Evolutionary conservation across 1,140 invertebrate genomes (phyloP), one percentile per base, ranked within the genome.

Genomic region (Gonatopus flavifemur): DNA sequence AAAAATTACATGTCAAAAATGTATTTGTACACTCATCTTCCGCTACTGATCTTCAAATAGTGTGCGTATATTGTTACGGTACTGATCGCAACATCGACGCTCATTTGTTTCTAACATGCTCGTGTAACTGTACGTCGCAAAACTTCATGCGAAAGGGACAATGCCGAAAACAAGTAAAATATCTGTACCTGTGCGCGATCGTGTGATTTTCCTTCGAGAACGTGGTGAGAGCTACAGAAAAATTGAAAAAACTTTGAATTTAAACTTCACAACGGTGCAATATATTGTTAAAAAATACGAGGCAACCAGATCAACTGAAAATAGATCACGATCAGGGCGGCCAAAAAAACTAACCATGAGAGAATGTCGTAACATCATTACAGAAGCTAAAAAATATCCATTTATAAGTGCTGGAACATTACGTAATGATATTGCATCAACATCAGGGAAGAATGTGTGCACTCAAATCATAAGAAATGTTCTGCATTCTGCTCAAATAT

Each of bases 391-490:
- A 13, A 45, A 45, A 45, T 24, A 36, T 32, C 30, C 8, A 10
- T 46, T 36, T 25, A 3, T 20, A 25, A 45, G 20, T 45, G 43
- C 32, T 36, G 19, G 13, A 2, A 44, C 3, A 31, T 33, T 33
- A 21, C 15, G 3, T 8, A 3, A 2, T 3, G 20, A 19, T 16
- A 36, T 45, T 44, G 35, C 13, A 44, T 35, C 3, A 15, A 44
- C 30, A 33, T 44, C 7, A 35, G 35, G 18, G 41, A 44, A 16
- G 20, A 10, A 15, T 22, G 9, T 39, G 28, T 21, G 44, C 36
- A n/a, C 55, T 6, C 30, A 48, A 50, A 47, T 32, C 33, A 25
- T 49, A 9, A 36, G 52, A 36, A 52, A 43, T 39, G 16, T 55
- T 28, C 16, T 63, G 21, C n/a, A 40, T 20, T 37, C 22, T 15